Base-by-base conservation (phyloP, 1,140 invertebrate species). In the Dermatophagoides farinae region DNA sequence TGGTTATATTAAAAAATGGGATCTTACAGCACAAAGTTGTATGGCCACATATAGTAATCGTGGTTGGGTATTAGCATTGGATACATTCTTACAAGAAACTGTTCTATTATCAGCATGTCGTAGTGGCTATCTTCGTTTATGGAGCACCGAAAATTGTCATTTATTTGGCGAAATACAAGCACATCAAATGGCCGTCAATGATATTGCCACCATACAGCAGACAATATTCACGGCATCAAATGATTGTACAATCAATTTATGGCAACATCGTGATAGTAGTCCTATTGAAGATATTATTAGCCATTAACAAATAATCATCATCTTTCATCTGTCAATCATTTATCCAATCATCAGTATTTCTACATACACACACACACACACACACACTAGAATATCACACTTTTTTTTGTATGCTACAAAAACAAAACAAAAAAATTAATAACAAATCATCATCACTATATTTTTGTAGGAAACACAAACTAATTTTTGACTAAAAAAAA, bases 1-100 rank as follows among this genome's bases (percentile, higher is more conserved):
- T 70, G 84, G 80, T 71, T 86, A 84, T 69, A 85, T 91, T 67
- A 90, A 90, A 74, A 83, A 86, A 68, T 91, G 86, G 86, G 80
- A 85, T 67, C 72, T 89, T 9, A 69, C 73, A 18, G 78, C 77
- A 65, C 78, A 81, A 71, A 78, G 80, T 64, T 71, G 84, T 52
- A 77, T 80, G 57, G 80, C 87, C 77, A 85, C 83, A 37, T 70
- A 88, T 20, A 88, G 85, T 70, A 83, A 85, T 71, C 86, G 85
- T 71, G 85, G 87, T 71, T 90, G 86, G 87, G 81, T 91, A 54
- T 82, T 82, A 68, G 86, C 84, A 25, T 71, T 89, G 64, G 76
- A 77, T 61, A 78, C 80, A 68, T 75, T 85, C 62, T 80, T 78
- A 47, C 74, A 71, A 10, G 70, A 68, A 20, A 67, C 68, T 53